Base-by-base conservation (phyloP, 2,888 invertebrate species). In the Eudasyphora cyanicolor region DNA sequence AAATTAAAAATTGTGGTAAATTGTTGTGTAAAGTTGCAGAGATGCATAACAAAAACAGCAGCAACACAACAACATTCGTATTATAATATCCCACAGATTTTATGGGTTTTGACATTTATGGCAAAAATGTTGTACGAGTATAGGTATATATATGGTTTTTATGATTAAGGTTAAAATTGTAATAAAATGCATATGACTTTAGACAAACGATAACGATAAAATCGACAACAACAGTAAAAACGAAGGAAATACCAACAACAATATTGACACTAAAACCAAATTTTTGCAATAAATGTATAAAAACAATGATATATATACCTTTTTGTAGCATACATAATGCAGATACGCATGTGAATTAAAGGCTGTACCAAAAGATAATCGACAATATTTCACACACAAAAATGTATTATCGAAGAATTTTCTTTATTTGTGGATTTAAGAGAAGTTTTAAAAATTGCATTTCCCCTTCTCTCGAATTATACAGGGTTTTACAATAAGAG, bases 231-330 rank as follows among this genome's bases (percentile, higher is more conserved):
- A 32, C 29, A 27, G 21, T 6, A 54, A 21, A n/a, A n/a, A n/a
- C n/a, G n/a, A n/a, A n/a, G n/a, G n/a, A n/a, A n/a, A n/a, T n/a
- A n/a, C n/a, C 10, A 21, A 10, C 54, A 54, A n/a, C 57, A 27
- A 57, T 27, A 57, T 12, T 8, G 12, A 57, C 60, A 60, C 29
- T 29, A 27, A 17, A n/a, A 62, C 32, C 57, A 73, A 67, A 51
- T 19, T 29, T 49, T 49, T 49, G 45, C 19, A 24, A 45, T 74
- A 64, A 38, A 51, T 54, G 67, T 71, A 57, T 79, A 69, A 76
- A n/a, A 79, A 76, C 76, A 79, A 82, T 79, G 79, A 76, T 45
- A 82, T n/a, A n/a, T n/a, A n/a, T 29, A 69, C 73, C 67, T 64
- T 57, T 82, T 71, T 82, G 64, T 29, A 76, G 24, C 27, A 54